Evolutionary conservation across 2,888 invertebrate species (phyloP).

Genomic region (Melolontha melolontha): DNA sequence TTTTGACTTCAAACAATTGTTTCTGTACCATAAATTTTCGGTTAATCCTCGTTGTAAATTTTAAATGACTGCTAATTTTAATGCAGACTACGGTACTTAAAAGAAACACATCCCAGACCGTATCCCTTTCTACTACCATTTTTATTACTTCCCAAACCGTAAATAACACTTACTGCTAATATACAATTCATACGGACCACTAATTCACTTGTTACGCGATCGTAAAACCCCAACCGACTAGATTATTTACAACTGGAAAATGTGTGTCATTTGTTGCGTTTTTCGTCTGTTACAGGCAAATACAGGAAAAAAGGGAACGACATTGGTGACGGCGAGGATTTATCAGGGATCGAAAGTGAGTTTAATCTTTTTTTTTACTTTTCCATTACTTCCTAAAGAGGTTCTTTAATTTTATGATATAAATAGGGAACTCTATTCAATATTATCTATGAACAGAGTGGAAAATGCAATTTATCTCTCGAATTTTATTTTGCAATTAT

Average conservation of each 20-base stretch:
- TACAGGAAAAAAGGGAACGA: constrained; percentile 54
- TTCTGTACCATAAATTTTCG: constrained; percentile 1
- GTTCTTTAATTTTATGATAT: no score
- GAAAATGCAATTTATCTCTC: no score
- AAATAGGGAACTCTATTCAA: no score
- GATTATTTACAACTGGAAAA: constrained; percentile 39
- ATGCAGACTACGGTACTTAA: constrained; percentile 11
- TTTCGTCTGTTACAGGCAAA: constrained; percentile 51
- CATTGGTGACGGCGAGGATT: constrained; percentile 46
- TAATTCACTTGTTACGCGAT: constrained; percentile 37
- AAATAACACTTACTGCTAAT: constrained; percentile 30
- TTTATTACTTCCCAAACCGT: constrained; percentile 31
- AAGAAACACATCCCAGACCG: background rate
- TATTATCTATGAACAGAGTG: no score
- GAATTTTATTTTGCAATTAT: no score
- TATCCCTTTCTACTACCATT: constrained; percentile 6
- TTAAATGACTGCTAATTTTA: constrained; percentile 9
- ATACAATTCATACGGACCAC: constrained; percentile 34
- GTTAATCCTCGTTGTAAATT: constrained; percentile 12
- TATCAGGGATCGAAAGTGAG: constrained; percentile 41
- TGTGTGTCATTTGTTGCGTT: constrained; percentile 37
- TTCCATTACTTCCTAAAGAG: no score
- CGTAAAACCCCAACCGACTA: constrained; percentile 32
- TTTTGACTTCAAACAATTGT: background rate
- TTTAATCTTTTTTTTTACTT: constrained; percentile 24